Evolutionary conservation across 2,888 invertebrate species (phyloP), one percentile per base, ranked within the genome.

Genomic region (Cyclophora albipunctata): DNA sequence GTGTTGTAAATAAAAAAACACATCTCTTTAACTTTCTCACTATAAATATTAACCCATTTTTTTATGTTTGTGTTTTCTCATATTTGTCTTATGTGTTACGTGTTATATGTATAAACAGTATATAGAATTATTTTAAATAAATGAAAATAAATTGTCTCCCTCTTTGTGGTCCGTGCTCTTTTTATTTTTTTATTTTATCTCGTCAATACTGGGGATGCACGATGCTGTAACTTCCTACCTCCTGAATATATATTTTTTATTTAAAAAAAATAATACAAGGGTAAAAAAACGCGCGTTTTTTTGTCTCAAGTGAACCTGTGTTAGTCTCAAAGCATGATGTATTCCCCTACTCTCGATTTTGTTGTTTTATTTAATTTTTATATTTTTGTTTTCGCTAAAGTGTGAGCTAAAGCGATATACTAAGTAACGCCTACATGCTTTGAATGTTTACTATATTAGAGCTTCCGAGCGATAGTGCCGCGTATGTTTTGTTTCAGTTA

Each of bases 171-270:
- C 86, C 83, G 85, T 78, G 84, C 82, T 84, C 83, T 77, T 71
- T 73, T 69, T 71, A 69, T 73, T 71, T 69, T 67, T 72, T 69
- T 69, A 69, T 71, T 73, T 67, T 78, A 75, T 83, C 86, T 86
- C 86, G 87, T 80, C 83, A 75, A 80, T 75, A 78, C 83, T 82
- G 88, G 88, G 88, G 88, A 88, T 88, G 88, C 88, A 88, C 88
- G 88, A 82, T 88, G 86, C 88, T 87, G 80, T 70, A 74, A 75
- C 72, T 80, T 79, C 80, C 83, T 78, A 75, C 71, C 81, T 83
- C 82, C 81, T 78, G 75, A 71, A 73, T 64, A 62, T 64, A 66
- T 62, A 46, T 58, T 55, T 56, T 58, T 60, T 58, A 58, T 55
- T 59, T 50, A 48, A 47, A 50, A 47, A 57, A 57, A 60, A 20